These are phyloP conservation scores for Boloria selene DNA, from an alignment of 2,888 invertebrate genomes.

Conservation along the genomic window DNA sequence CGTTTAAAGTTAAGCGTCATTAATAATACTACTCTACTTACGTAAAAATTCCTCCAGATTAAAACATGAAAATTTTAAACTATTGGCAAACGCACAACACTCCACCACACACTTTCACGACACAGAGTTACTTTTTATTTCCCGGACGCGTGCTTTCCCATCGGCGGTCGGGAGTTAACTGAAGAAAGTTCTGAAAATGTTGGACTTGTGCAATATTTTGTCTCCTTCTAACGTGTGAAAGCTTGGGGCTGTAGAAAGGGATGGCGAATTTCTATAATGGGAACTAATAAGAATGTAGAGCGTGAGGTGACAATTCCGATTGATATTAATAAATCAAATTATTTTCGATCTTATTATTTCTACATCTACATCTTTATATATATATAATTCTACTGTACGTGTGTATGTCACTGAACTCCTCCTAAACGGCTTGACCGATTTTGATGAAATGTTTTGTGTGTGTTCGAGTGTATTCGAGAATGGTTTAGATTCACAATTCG, in stretches of 20 bases:
- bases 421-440: no score
- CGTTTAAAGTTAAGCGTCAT: background rate
- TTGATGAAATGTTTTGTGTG: no score
- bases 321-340: conserved; percentile 1
- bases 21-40: background rate
- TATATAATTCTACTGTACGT: no score
- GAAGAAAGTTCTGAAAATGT: conserved; percentile 37
- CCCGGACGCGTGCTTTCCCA: conserved; percentile 27
- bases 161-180: conserved; percentile 31
- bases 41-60: conserved; percentile 3
- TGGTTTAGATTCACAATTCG: no score
- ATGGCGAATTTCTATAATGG: conserved; percentile 24
- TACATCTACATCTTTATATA: no score
- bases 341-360: background rate
- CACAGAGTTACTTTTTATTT: conserved; percentile 4
- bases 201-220: conserved; percentile 19
- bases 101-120: conserved; percentile 13
- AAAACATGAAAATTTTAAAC: background rate
- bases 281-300: conserved; percentile 24
- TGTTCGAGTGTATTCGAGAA: no score
- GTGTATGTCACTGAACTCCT: no score
- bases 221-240: background rate
- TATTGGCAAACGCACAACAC: conserved; percentile 13
- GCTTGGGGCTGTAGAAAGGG: conserved; percentile 5
- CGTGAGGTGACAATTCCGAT: conserved; percentile 22